Evolutionary conservation across 2,113 vertebrate genomes (phyloP).

Genomic region (Nerophis lumbriciformis): DNA sequence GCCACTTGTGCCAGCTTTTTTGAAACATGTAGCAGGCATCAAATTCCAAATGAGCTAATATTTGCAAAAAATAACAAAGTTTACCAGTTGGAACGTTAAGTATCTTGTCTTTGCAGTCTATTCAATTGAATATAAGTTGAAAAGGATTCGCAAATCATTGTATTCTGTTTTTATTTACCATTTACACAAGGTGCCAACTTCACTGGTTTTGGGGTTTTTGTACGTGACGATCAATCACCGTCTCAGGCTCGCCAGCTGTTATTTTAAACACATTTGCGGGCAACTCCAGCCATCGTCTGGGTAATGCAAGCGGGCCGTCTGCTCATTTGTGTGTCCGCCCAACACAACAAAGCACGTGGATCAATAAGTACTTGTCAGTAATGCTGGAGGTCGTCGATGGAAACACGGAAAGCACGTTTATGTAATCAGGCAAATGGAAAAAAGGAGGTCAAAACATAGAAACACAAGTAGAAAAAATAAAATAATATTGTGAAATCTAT

Average conservation of each 20-base stretch:
- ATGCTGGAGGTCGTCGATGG: conserved; percentile 54
- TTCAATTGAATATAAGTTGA: too few species aligned
- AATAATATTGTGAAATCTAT: background rate
- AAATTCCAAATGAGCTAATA: too few species aligned
- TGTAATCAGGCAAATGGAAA: conserved; percentile 49
- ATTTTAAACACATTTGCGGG: background rate
- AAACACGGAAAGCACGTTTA: conserved; percentile 53
- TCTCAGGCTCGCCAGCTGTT: background rate
- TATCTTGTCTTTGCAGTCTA: too few species aligned
- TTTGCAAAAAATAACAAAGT: too few species aligned
- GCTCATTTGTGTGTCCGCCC: conserved; percentile 23
- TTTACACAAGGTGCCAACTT: too few species aligned
- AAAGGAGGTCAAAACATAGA: conserved; percentile 11
- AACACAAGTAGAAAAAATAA: conserved; percentile 9
- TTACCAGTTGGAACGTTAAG: too few species aligned
- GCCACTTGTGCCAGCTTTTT: too few species aligned
- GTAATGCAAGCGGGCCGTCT: conserved; percentile 15
- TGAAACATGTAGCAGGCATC: too few species aligned
- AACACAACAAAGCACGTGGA: conserved; percentile 40
- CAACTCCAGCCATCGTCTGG: conserved; percentile 4
- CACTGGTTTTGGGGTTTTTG: too few species aligned
- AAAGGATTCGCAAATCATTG: too few species aligned
- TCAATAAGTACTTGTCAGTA: conserved; percentile 53
- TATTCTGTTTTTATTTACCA: too few species aligned
- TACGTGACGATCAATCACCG: too few species aligned